Base-by-base conservation (phyloP, 2,888 invertebrate genomes). In the Danaus chrysippus region DNA sequence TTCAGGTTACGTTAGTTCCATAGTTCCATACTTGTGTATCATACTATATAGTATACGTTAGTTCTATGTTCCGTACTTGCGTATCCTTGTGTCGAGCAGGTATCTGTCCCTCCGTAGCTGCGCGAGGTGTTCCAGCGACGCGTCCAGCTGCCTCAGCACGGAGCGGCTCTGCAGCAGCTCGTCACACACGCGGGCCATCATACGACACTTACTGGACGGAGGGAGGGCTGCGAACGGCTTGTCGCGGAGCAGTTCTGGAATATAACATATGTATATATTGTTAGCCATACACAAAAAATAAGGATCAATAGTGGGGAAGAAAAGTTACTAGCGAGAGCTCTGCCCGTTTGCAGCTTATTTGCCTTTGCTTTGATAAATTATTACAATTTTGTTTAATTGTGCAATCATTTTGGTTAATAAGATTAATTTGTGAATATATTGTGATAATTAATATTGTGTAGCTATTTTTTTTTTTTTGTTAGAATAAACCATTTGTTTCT, bases 101-200 rank as follows among this genome's bases (percentile, higher is more conserved):
- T 98, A 98, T 72, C 98, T 94, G 77, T 99, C 98, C 75, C 97
- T 96, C 79, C 95, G 95, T 71, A 97, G 92, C 75, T 96, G 96
- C 68, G 95, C 95, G 67, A 96, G 95, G 59, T 94, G 95, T 69
- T 99, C 98, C 56, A 99, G 92, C 65, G 95, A 95, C 42, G 93
- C 94, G 76, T 99, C 99, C 61, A 99, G 95, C 84, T 98, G 98
- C 42, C 96, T 93, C 75, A 96, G 92, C 69, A 98, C 96, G 10
- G 96, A 94, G 86, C 98, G 97, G 84, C 98, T 98, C 86, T 97
- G 96, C 54, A 99, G 92, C 71, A 99, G 92, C 83, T 99, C 98
- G 85, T 99, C 97, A 88, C 98, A 98, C 34, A 99, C 92, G 88
- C 96, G 98, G 1, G 97, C 96, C 56, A 99, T 86, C 75, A 98